A percentile compares a stretch with the other conserved stretches of the same genome.
These are phyloP conservation scores for Echeneis naucrates DNA, from an alignment of 2,797 vertebrate species.

Conservation along the genomic window DNA sequence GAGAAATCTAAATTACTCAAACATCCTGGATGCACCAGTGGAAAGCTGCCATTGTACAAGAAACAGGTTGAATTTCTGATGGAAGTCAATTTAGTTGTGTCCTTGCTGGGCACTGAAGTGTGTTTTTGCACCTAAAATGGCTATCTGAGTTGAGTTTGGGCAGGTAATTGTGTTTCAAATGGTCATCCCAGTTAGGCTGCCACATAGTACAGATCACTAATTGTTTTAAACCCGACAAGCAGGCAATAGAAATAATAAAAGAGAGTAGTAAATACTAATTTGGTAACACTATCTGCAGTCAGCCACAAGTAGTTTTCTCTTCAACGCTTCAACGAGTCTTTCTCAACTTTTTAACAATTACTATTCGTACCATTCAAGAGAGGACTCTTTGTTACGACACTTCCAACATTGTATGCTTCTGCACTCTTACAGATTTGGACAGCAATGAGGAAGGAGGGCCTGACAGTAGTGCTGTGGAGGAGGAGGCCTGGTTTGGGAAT, in stretches of 20 bases:
- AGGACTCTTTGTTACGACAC: background rate
- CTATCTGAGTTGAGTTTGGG: slow-evolving; percentile 29
- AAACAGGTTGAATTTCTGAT: slow-evolving; percentile 40
- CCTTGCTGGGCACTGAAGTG: slow-evolving; percentile 24
- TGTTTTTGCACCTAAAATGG: slow-evolving; percentile 41
- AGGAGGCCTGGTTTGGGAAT: slow-evolving; percentile 97
- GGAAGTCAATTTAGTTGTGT: slow-evolving; percentile 28
- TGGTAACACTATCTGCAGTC: slow-evolving; percentile 13
- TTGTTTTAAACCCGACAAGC: slow-evolving; percentile 27
- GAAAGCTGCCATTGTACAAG: slow-evolving; percentile 53
- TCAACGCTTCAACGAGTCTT: slow-evolving; percentile 16
- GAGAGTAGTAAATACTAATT: slow-evolving; percentile 20
- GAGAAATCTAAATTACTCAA: slow-evolving; percentile 76
- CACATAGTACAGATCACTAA: slow-evolving; percentile 8
- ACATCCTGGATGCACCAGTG: slow-evolving; percentile 53
- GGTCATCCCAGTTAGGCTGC: slow-evolving; percentile 19
- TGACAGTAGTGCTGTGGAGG: slow-evolving; percentile 90
- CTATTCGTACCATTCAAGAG: background rate
- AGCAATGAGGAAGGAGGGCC: slow-evolving; percentile 92
- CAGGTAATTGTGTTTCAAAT: slow-evolving; percentile 33
- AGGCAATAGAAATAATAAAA: slow-evolving; percentile 25
- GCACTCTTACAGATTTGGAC: slow-evolving; percentile 89
- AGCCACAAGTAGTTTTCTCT: slow-evolving; percentile 16
- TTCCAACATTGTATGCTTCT: background rate
- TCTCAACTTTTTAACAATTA: background rate